phyloP scores from a whole-genome alignment of 2,797 vertebrate species.

The Eulemur albifrons region DNA sequence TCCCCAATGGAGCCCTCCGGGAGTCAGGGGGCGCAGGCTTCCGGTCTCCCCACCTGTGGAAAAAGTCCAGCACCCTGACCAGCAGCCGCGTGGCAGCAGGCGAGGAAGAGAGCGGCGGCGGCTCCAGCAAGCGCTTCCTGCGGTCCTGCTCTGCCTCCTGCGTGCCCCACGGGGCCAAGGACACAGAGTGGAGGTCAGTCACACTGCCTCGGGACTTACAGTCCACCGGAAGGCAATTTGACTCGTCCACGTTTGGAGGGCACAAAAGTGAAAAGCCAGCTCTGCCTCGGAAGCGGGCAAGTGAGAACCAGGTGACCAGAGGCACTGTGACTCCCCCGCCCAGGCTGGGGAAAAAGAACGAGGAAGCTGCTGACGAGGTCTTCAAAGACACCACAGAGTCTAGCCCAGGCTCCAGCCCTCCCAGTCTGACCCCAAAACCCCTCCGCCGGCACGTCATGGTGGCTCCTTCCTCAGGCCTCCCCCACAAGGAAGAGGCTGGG shows the following conservation, averaged over 20 bases:
- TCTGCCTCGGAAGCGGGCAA: slow-evolving; percentile 92
- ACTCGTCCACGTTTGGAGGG: slow-evolving; percentile 91
- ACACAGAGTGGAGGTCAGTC: slow-evolving; percentile 93
- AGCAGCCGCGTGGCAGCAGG: slow-evolving; percentile 82
- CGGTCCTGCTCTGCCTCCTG: slow-evolving; percentile 93
- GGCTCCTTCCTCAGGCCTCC: slow-evolving; percentile 56
- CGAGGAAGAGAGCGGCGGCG: slow-evolving; percentile 91
- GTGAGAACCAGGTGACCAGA: slow-evolving; percentile 84
- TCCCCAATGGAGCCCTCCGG: slow-evolving; percentile 89
- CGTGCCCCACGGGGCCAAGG: slow-evolving; percentile 87
- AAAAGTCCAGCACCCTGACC: slow-evolving; percentile 89
- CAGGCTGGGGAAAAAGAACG: slow-evolving; percentile 89
- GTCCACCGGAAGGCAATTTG: slow-evolving; percentile 90
- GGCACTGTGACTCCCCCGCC: slow-evolving; percentile 93
- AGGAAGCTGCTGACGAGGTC: slow-evolving; percentile 88
- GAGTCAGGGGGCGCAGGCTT: slow-evolving; percentile 87
- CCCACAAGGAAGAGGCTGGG: slow-evolving; percentile 85
- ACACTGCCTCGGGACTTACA: slow-evolving; percentile 94
- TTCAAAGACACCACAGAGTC: slow-evolving; percentile 89
- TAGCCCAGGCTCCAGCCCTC: slow-evolving; percentile 93
- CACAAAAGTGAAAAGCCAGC: slow-evolving; percentile 91
- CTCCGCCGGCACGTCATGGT: slow-evolving; percentile 85
- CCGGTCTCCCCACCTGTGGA: slow-evolving; percentile 87
- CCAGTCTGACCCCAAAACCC: slow-evolving; percentile 91
- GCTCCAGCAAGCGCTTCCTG: slow-evolving; percentile 92